Evolutionary conservation across 2,113 vertebrate species (phyloP), one percentile per base, ranked within the genome.

Genomic region (Centropristis striata): DNA sequence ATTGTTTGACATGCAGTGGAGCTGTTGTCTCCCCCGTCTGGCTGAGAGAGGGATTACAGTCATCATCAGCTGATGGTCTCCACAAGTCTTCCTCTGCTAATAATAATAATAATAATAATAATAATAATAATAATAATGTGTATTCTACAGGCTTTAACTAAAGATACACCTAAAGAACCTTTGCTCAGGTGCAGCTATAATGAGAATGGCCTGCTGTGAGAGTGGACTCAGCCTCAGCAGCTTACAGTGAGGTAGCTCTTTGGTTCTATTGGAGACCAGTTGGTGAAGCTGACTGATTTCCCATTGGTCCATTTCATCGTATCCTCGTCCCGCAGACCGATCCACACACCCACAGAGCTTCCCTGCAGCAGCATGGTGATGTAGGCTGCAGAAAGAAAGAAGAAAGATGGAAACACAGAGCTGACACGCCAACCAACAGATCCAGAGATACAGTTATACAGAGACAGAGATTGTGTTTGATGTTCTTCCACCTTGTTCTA

Each of bases 281-380:
- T 99, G 71, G 96, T 95, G 88, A 96, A 99, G 37, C 36, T 75
- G 0, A 94, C 81, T 72, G 88, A 79, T 36, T 93, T 95, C 83
- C 95, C 94, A 69, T 94, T 97, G 80, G 92, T 39, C 96, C 95
- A 96, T 75, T 93, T 96, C 80, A 94, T 92, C 74, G 95, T 95
- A 92, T 96, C 92, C 0, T 94, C 92, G 50, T 92, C 95, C 80
- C 91, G 86, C 25, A 96, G 91, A 37, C 96, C 96, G 69, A 99
- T 97, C 97, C 98, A 99, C 73, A 98, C 94, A 66, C 95, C 95
- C 0, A 93, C 93, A 23, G 95, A 94, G 64, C 84, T 82, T 42
- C 97, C 96, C 90, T 96, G 94, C 2, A 99, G 96, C 94, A 98
- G 94, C 96, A 99, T 97, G 75, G 96, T 97, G 92, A 99, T 94